phyloP scores from a whole-genome alignment of 2,888 invertebrate species.

The Andrena bucephala region DNA sequence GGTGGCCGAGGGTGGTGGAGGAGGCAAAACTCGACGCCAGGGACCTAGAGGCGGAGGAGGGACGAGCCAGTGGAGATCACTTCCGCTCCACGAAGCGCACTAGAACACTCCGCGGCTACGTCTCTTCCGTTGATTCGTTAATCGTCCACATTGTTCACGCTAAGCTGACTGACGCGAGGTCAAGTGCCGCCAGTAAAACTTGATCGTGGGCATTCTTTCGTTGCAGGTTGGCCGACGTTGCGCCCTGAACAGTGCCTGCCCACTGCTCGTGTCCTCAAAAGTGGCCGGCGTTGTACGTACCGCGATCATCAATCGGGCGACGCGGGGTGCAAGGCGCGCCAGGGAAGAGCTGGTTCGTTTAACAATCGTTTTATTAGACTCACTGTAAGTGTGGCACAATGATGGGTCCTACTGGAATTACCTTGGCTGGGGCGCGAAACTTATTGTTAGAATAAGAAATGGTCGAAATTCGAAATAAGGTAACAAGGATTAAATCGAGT shows the following conservation, averaged over 20 bases:
- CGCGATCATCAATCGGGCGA: too few species aligned
- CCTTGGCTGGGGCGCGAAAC: too few species aligned
- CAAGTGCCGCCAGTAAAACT: conserved; percentile 43
- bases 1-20: conserved; percentile 22
- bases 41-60: conserved; percentile 52
- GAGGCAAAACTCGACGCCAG: conserved; percentile 62
- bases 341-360: too few species aligned
- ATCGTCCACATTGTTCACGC: conserved; percentile 65
- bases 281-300: neutral
- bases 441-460: too few species aligned
- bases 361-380: too few species aligned
- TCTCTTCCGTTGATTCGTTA: conserved; percentile 67
- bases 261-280: neutral
- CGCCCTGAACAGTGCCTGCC: neutral
- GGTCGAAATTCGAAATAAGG: too few species aligned
- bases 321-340: too few species aligned
- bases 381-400: too few species aligned
- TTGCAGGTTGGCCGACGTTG: conserved; percentile 22
- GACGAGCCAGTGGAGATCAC: conserved; percentile 63
- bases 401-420: too few species aligned
- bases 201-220: conserved; percentile 30
- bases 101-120: conserved; percentile 67
- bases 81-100: conserved; percentile 75
- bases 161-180: conserved; percentile 52
- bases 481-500: too few species aligned